Conservation (phyloP, 1,140 invertebrate species). For the Polyergus mexicanus region DNA sequence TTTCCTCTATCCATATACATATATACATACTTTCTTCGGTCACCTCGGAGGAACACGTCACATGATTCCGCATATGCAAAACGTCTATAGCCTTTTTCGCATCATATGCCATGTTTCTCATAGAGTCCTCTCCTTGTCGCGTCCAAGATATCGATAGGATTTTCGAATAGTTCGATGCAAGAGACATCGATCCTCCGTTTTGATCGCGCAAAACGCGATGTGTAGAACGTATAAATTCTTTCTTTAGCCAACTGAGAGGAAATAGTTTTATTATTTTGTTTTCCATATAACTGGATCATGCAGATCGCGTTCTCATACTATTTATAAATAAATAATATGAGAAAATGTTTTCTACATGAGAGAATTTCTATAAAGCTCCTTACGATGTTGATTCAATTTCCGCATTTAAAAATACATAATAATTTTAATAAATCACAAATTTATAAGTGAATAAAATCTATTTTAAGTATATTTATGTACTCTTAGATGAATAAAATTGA, state of each 20-base stretch:
- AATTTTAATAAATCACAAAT: neutral
- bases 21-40: constrained; percentile 45
- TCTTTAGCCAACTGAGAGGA: neutral
- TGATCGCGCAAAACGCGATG: neutral
- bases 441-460: neutral
- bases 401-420: neutral
- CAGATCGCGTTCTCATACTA: neutral
- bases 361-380: neutral
- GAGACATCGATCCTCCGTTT: neutral
- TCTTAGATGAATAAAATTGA: neutral
- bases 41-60: constrained; percentile 50
- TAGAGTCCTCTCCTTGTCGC: constrained; percentile 4
- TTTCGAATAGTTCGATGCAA: neutral
- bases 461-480: neutral
- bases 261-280: neutral
- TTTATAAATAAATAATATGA: neutral
- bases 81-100: constrained; percentile 29
- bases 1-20: constrained; percentile 22
- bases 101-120: constrained; percentile 44
- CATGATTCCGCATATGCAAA: constrained; percentile 17
- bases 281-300: neutral
- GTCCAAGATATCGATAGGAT: constrained; percentile 7
- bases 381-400: neutral
- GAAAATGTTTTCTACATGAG: neutral
- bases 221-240: neutral